Conservation (phyloP, 2,113 vertebrate genomes). For the Amblyornis subalaris region DNA sequence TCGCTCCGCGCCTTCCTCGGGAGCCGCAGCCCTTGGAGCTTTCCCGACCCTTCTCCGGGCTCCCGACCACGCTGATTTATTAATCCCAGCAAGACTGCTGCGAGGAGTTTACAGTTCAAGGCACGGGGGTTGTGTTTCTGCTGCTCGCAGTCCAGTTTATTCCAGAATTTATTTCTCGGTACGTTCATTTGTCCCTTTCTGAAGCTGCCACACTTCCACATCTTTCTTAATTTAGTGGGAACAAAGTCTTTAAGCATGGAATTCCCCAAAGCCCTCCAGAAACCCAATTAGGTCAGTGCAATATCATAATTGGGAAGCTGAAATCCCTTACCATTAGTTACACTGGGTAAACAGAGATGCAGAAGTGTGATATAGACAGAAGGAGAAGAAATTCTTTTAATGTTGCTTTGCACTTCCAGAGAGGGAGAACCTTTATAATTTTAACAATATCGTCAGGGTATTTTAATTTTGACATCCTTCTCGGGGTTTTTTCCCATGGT, state of each 20-base stretch:
- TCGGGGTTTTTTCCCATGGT: neutral
- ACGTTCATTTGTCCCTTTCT: slow-evolving; percentile 46
- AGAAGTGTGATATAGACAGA: neutral
- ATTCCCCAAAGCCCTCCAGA: slow-evolving; percentile 2
- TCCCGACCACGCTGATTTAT: slow-evolving; percentile 60
- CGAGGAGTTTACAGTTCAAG: slow-evolving; percentile 38
- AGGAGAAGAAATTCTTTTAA: neutral
- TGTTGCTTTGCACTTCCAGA: neutral
- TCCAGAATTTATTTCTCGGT: slow-evolving; percentile 45
- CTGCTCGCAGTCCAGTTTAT: slow-evolving; percentile 1
- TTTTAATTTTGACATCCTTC: neutral
- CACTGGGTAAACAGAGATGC: slow-evolving; percentile 28
- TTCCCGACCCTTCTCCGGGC: slow-evolving; percentile 41
- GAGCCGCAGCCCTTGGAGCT: slow-evolving; percentile 54
- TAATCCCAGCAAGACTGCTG: slow-evolving; percentile 53
- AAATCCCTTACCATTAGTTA: slow-evolving; percentile 17
- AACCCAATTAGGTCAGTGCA: slow-evolving; percentile 19
- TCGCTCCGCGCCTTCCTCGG: neutral
- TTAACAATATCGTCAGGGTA: neutral
- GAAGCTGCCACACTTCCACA: slow-evolving; percentile 36
- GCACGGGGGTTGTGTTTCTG: slow-evolving; percentile 12
- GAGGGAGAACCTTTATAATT: neutral
- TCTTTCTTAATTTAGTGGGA: slow-evolving; percentile 32
- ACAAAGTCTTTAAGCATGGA: slow-evolving; percentile 8
- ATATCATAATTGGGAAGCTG: slow-evolving; percentile 16